Percentiles rank a stretch among this genome's conserved stretches.
Evolutionary conservation across 1,140 invertebrate genomes (phyloP).

Genomic region (Sycophaga agraensis): DNA sequence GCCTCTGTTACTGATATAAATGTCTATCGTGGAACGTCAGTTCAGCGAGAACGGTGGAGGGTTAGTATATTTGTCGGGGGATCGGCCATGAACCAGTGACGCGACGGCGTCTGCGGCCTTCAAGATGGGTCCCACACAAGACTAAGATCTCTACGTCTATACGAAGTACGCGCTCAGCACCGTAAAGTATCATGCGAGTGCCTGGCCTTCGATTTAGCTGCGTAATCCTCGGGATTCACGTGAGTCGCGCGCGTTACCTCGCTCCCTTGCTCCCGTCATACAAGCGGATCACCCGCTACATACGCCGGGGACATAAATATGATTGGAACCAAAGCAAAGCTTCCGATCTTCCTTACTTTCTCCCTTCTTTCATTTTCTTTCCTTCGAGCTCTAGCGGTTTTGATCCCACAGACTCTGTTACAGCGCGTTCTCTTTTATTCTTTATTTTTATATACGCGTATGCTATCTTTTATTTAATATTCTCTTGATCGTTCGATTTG

Average conservation of each 20-base stretch:
- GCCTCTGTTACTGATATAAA: too few species aligned
- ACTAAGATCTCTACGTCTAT: too few species aligned
- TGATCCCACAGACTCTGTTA: too few species aligned
- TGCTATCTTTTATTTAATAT: too few species aligned
- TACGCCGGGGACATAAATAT: constrained; percentile 50
- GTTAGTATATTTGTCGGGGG: constrained; percentile 29
- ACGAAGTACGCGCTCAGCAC: constrained; percentile 1
- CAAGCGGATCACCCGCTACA: not conserved
- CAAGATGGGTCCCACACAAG: too few species aligned
- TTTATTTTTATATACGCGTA: too few species aligned
- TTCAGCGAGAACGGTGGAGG: constrained; percentile 9
- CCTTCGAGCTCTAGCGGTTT: too few species aligned
- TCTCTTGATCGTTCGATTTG: too few species aligned
- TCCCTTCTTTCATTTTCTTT: not conserved
- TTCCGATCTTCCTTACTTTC: too few species aligned
- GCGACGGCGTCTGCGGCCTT: too few species aligned
- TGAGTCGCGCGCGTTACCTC: constrained; percentile 32
- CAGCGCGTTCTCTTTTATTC: too few species aligned
- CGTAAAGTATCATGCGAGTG: constrained; percentile 22
- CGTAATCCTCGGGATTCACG: constrained; percentile 45
- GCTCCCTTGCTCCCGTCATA: not conserved
- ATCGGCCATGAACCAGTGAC: constrained; percentile 19
- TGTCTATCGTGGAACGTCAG: too few species aligned
- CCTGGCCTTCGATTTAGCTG: constrained; percentile 43
- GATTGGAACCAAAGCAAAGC: constrained; percentile 46